Evolutionary conservation across 2,888 invertebrate genomes (phyloP).

Genomic region (Perizoma flavofasciatum): DNA sequence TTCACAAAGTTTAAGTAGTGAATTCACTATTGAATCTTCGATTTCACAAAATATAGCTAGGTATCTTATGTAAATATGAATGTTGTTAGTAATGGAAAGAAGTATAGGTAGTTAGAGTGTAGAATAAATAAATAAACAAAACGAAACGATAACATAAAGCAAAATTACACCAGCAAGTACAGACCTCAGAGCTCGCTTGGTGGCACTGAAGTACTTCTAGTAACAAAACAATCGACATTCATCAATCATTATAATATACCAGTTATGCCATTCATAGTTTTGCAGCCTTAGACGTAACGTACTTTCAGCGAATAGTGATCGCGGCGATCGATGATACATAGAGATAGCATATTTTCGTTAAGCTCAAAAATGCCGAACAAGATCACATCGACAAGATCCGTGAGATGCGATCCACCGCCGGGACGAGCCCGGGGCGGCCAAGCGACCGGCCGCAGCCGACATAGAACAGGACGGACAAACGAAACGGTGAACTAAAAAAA

Average conservation of each 20-base stretch:
- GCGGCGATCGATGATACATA: conserved; percentile 14
- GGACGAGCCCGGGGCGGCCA: conserved; percentile 15
- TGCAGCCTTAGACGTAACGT: conserved; percentile 24
- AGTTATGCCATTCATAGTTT: conserved; percentile 23
- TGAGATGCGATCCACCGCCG: conserved; percentile 25
- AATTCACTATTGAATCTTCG: conserved; percentile 40
- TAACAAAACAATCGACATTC: conserved; percentile 32
- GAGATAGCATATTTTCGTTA: conserved; percentile 16
- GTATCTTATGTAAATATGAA: conserved; percentile 29
- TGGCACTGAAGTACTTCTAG: conserved; percentile 35
- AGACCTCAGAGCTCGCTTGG: conserved; percentile 44
- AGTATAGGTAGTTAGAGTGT: conserved; percentile 31
- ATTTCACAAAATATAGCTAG: conserved; percentile 48
- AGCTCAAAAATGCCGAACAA: conserved; percentile 36
- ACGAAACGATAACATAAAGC: conserved; percentile 40
- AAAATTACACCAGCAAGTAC: conserved; percentile 37
- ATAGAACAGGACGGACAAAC: conserved; percentile 31
- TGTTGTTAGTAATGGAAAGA: conserved; percentile 49
- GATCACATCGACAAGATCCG: conserved; percentile 32
- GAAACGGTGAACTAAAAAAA: conserved; percentile 47
- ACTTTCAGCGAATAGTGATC: conserved; percentile 13
- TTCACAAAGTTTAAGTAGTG: neutral
- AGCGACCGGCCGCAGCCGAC: conserved; percentile 25
- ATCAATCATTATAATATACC: conserved; percentile 19
- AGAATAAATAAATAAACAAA: conserved; percentile 45